Base-by-base conservation (phyloP, 2,797 vertebrate genomes). In the Acropternis orthonyx region DNA sequence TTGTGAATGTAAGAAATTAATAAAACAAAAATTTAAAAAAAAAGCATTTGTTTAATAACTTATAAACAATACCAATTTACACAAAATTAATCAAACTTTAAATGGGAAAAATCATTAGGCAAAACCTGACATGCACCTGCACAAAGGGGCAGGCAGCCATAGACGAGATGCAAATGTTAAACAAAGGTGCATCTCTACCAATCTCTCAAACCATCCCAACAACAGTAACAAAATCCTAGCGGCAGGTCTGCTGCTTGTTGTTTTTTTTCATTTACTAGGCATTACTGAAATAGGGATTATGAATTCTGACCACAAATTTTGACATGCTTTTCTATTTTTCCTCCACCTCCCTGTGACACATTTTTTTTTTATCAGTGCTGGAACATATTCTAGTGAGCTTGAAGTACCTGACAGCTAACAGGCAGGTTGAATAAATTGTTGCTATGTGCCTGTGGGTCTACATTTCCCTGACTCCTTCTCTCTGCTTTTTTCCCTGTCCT, bases 341-440 rank as follows among this genome's bases (percentile, higher is more conserved):
- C 28, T 89, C 77, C 61, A 59, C 22, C 51, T 95, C 89, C 68
- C 3, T 84, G 59, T 93, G 89, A 67, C 62, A 88, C 37, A 5
- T 75, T 46, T 51, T 74, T 74, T 43, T 92, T 68, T 95, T 56
- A 88, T 93, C 84, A 83, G 71, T 30, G 49, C 69, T 74, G 84
- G 69, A 94, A 89, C 43, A 71, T 67, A 95, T 89, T 89, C 92
- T 54, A 58, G 83, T 88, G 74, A 91, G 84, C 82, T 68, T 89
- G 68, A 95, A 95, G 49, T 72, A 87, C 21, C 52, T 21, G 41
- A 92, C 93, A 96, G 72, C 61, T 93, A 85, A 81, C 82, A 91
- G 72, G 69, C 81, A 93, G 49, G 17, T 43, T 92, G 74, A 96
- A 93, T 95, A 95, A 97, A 95, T 93, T 92, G 32, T 73, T 93